Conservation (phyloP, 2,113 vertebrate genomes). For the Limanda limanda region DNA sequence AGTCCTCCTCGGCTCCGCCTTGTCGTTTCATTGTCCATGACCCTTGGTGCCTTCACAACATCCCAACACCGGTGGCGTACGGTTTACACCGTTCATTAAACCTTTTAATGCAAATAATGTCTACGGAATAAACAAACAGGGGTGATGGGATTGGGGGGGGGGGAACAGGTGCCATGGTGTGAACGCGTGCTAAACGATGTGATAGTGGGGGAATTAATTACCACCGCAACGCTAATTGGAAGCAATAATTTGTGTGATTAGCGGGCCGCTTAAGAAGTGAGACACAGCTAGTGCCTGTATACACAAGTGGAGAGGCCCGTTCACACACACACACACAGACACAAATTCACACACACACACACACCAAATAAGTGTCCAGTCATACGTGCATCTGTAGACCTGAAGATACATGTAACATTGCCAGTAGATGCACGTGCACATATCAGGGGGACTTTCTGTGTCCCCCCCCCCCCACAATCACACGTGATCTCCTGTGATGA, state of each 20-base stretch:
- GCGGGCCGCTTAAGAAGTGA: slow-evolving; percentile 97
- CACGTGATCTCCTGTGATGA: slow-evolving; percentile 78
- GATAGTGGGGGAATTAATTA: slow-evolving; percentile 99
- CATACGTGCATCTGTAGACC: not conserved
- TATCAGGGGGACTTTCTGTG: not conserved
- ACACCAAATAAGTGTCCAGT: not conserved
- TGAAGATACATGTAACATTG: not conserved
- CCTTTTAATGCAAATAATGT: slow-evolving; percentile 95
- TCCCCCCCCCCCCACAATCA: slow-evolving; percentile 66
- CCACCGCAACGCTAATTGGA: slow-evolving; percentile 98
- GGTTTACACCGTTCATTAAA: slow-evolving; percentile 93
- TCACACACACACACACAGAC: slow-evolving; percentile 6
- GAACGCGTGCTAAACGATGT: slow-evolving; percentile 98
- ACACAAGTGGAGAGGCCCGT: slow-evolving; percentile 67
- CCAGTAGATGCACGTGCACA: not conserved
- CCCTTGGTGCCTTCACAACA: slow-evolving; percentile 76
- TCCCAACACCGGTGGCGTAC: slow-evolving; percentile 83
- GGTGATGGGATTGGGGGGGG: slow-evolving; percentile 57
- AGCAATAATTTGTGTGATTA: slow-evolving; percentile 99
- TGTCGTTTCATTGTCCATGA: slow-evolving; percentile 84
- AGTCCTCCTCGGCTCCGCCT: slow-evolving; percentile 78
- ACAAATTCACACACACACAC: not conserved
- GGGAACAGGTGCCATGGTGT: slow-evolving; percentile 98
- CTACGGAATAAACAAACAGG: slow-evolving; percentile 95
- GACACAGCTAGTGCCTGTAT: slow-evolving; percentile 90